phyloP scores from a whole-genome alignment of 2,113 vertebrate genomes.

The Cynopterus brachyotis region DNA sequence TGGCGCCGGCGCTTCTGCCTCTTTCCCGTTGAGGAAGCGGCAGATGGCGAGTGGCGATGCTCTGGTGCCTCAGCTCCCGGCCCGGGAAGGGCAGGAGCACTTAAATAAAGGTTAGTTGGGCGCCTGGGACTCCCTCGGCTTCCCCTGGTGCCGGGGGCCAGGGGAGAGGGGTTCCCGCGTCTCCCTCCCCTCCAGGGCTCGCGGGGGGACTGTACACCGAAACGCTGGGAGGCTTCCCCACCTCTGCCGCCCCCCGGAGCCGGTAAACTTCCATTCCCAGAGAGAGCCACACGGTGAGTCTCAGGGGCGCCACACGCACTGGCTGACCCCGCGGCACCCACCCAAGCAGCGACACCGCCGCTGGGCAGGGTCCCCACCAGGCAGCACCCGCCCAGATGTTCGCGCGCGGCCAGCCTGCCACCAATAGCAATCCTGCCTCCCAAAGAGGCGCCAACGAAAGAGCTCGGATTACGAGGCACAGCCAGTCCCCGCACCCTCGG shows the following conservation, averaged over 20 bases:
- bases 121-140: neutral
- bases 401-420: neutral
- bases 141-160: neutral
- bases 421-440: neutral
- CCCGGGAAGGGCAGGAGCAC: neutral
- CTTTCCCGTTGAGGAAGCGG: neutral
- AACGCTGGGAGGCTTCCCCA: neutral
- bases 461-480: neutral
- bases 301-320: accelerated
- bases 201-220: accelerated
- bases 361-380: accelerated
- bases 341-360: accelerated
- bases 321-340: accelerated
- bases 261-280: neutral
- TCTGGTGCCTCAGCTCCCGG: neutral
- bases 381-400: neutral
- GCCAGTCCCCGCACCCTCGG: neutral
- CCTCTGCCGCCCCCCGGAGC: neutral
- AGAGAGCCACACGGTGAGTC: neutral
- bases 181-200: neutral
- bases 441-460: conserved; percentile 25
- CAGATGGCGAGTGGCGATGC: conserved; percentile 48
- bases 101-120: neutral
- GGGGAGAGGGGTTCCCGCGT: too few relatives aligned
- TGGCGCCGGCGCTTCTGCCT: neutral